Evolutionary conservation across 2,113 vertebrate genomes (phyloP), one percentile per base, ranked within the genome.

Genomic region (Oxyura jamaicensis): DNA sequence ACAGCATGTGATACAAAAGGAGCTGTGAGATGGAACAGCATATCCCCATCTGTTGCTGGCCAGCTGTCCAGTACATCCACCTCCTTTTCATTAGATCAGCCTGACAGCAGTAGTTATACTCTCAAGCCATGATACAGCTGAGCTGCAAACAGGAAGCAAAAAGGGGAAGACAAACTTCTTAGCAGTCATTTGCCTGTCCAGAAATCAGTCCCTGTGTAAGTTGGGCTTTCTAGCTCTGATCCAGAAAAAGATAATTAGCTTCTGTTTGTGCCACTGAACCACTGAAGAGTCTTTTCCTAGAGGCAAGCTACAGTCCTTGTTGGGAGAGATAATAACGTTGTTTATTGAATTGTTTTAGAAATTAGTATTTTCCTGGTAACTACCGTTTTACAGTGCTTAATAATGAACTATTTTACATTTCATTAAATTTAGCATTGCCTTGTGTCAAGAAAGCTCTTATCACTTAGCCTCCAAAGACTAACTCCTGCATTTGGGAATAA

Each of bases 11-110:
- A 86, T 96, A 68, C 86, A 90, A 74, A 56, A 91, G 94, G 86
- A 95, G 79, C 60, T 91, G 65, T 2, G 39, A 75, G 88, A 52
- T 67, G 77, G 73, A 91, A 44, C 81, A 82, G 77, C 88, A 29
- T 63, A 62, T 78, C 42, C 36, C 95, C 80, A 90, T 92, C 83
- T 95, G 86, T 74, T 93, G 76, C 76, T 92, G 83, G 73, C 91
- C 86, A 90, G 80, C 89, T 93, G 83, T 89, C 83, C 73, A 63
- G 17, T 33, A 21, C 48, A 71, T 88, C 19, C 22, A 35, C 33
- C 66, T 88, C 42, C 56, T 88, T 90, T 93, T 59, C 16, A 15
- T 44, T 73, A 91, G 60, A 65, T 62, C 41, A 63, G 42, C 46
- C 35, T 91, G 77, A 78, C 80, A 88, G 73, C 52, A 74, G 33